A percentile compares a stretch with the other conserved stretches of the same genome.
phyloP scores from a whole-genome alignment of 2,797 vertebrate species.

The Nyctalus aviator region DNA sequence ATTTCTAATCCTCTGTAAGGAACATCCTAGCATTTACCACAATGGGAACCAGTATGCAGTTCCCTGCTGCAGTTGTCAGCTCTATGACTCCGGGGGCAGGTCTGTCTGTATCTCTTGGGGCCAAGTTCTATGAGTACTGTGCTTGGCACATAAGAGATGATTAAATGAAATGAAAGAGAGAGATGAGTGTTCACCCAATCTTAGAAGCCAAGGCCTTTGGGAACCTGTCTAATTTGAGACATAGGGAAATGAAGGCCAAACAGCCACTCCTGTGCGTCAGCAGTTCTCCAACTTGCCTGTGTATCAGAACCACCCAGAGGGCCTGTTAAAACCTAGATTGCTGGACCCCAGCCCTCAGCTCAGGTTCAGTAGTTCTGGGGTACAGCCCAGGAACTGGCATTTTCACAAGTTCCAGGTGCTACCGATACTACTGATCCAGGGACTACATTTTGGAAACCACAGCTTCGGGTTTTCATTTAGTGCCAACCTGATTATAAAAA shows the following conservation, averaged over 20 bases:
- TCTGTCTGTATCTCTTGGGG: background rate
- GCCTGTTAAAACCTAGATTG: background rate
- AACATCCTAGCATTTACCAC: background rate
- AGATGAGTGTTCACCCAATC: background rate
- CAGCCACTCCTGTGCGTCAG: background rate
- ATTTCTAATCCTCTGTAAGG: background rate
- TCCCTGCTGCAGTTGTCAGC: background rate
- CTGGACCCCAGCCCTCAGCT: background rate
- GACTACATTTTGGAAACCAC: background rate
- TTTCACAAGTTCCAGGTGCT: background rate
- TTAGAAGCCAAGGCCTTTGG: background rate
- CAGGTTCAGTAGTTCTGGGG: background rate
- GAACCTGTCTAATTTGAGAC: background rate
- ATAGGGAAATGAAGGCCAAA: background rate
- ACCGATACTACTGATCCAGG: background rate
- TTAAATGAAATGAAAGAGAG: background rate
- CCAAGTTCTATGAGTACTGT: background rate
- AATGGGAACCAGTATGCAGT: background rate
- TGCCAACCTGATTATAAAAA: slow-evolving; percentile 1
- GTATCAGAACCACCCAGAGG: background rate
- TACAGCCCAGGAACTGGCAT: background rate
- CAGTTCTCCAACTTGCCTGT: background rate
- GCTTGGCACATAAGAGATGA: background rate
- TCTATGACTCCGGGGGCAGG: background rate
- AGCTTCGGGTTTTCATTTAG: background rate